Conservation (phyloP, 2,113 vertebrate genomes). For the Dasyprocta punctata region DNA sequence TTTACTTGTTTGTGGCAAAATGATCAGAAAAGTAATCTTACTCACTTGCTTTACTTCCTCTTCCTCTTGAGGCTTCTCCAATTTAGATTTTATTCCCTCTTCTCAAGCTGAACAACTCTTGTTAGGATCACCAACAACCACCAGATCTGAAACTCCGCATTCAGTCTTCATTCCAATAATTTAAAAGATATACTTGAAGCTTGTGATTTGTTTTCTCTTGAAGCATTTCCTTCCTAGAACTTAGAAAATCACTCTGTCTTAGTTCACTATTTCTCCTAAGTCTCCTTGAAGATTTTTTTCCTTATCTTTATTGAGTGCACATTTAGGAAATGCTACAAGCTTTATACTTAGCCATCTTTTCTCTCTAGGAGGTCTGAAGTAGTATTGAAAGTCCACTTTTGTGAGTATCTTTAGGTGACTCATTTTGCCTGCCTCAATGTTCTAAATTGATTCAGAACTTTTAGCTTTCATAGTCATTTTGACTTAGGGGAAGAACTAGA, state of each 20-base stretch:
- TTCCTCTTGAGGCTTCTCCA: not conserved
- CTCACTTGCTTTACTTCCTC: not conserved
- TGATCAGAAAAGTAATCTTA: not conserved
- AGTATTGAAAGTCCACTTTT: not conserved
- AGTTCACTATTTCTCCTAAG: not conserved
- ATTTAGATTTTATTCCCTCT: not conserved
- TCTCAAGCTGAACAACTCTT: not conserved
- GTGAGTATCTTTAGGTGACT: not conserved
- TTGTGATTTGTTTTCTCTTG: not conserved
- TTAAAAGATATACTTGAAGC: not conserved
- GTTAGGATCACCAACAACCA: not conserved
- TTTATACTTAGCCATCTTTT: not conserved
- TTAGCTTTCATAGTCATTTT: not conserved
- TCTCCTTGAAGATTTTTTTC: not conserved
- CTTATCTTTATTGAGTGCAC: not conserved
- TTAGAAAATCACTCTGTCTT: not conserved
- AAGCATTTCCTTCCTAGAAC: not conserved
- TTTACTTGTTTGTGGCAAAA: not conserved
- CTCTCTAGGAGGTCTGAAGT: not conserved
- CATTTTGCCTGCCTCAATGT: not conserved
- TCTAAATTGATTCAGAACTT: not conserved
- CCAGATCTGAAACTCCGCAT: not conserved
- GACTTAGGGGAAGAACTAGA: not conserved
- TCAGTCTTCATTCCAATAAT: not conserved
- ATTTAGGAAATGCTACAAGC: not conserved